Base-by-base conservation (phyloP, 2,797 vertebrate species). In the Halcyon chelicuti region DNA sequence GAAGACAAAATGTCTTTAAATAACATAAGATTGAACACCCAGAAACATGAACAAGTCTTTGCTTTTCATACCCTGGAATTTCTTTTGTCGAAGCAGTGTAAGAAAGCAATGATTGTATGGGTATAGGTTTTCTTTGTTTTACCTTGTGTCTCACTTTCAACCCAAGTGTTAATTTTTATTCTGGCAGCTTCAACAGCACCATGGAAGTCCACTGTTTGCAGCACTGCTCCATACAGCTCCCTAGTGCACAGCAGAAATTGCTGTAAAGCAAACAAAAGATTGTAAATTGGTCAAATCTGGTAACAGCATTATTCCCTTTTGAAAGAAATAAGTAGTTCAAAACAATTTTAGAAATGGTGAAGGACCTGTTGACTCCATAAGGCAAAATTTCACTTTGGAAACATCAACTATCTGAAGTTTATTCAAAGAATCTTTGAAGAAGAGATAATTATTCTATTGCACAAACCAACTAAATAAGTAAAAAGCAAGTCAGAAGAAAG, bases 121-220 rank as follows among this genome's bases (percentile, higher is more conserved):
- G 10, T 77, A 2, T 11, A 9, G 21, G 20, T 72, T 83, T 76
- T 18, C 77, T 95, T 93, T 89, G 77, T 5, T 97, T 97, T 97
- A 98, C 98, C 98, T 96, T 97, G 96, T 31, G 98, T 97, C 83
- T 98, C 96, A 66, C 63, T 97, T 95, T 98, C 97, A 81, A 98
- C 97, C 97, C 97, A 98, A 90, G 86, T 81, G 55, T 98, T 98
- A 90, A 98, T 98, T 90, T 96, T 77, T 84, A 92, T 82, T 90
- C 98, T 98, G 51, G 98, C 85, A 9, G 92, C 88, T 88, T 98
- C 98, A 12, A 79, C 21, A 60, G 96, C 93, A 63, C 89, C 94
- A 8, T 37, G 90, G 63, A 98, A 98, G 87, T 98, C 97, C 39
- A 97, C 78, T 54, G 90, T 97, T 94, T 98, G 94, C 8, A 97